These are phyloP conservation scores for Trisateles emortualis DNA, from an alignment of 2,888 invertebrate genomes.

Conservation along the genomic window DNA sequence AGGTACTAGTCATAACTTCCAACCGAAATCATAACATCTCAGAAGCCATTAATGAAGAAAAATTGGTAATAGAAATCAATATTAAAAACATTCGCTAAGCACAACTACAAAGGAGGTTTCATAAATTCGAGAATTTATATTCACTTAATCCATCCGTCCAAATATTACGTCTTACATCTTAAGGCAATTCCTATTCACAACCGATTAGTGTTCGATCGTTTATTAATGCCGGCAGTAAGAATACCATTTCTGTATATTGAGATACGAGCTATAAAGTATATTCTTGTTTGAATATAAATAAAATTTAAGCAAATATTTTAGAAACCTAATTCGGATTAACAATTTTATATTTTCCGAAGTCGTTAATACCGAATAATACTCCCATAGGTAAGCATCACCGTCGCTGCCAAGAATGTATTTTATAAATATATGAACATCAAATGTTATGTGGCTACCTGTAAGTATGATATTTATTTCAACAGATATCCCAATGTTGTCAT, in stretches of 20 bases:
- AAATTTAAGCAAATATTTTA: slow-evolving; percentile 68
- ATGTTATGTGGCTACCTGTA: slow-evolving; percentile 29
- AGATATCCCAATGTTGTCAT: slow-evolving; percentile 25
- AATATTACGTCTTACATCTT: slow-evolving; percentile 63
- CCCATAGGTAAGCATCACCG: slow-evolving; percentile 25
- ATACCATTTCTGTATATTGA: slow-evolving; percentile 62
- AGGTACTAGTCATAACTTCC: slow-evolving; percentile 50
- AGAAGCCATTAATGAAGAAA: slow-evolving; percentile 64
- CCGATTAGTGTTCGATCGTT: slow-evolving; percentile 67
- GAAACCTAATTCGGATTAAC: slow-evolving; percentile 51
- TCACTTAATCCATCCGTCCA: slow-evolving; percentile 61
- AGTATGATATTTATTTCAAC: slow-evolving; percentile 35
- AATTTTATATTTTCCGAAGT: slow-evolving; percentile 43
- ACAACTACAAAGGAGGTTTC: slow-evolving; percentile 57
- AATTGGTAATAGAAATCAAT: slow-evolving; percentile 66
- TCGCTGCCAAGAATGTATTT: slow-evolving; percentile 20
- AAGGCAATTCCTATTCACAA: slow-evolving; percentile 74
- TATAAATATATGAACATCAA: slow-evolving; percentile 33
- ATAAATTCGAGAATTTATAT: slow-evolving; percentile 67
- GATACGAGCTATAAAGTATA: slow-evolving; percentile 64
- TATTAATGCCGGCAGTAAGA: slow-evolving; percentile 59
- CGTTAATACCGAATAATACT: slow-evolving; percentile 38
- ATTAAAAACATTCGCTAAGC: slow-evolving; percentile 59
- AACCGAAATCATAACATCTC: slow-evolving; percentile 46
- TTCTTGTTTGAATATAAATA: slow-evolving; percentile 69